Conservation (phyloP, 2,797 vertebrate species). For the Squalus acanthias region DNA sequence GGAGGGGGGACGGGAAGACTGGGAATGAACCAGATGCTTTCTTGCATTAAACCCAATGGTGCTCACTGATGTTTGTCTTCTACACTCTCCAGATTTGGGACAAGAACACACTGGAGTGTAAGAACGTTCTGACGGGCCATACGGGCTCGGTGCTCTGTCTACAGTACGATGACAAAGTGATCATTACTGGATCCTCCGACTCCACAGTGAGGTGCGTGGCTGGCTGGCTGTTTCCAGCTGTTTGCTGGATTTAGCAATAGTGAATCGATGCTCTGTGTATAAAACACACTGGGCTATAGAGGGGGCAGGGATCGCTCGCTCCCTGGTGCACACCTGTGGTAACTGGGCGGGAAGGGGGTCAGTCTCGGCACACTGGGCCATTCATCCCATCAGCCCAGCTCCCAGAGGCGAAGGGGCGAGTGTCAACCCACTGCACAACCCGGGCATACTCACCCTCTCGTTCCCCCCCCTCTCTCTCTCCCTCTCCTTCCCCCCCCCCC, state of each 20-base stretch:
- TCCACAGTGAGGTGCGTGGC: conserved; percentile 65
- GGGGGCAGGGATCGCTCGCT: neutral
- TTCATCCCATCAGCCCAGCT: neutral
- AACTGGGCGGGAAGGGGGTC: too few relatives aligned
- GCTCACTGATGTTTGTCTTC: neutral
- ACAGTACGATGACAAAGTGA: conserved; percentile 70
- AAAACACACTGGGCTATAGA: neutral
- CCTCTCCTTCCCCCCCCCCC: too few relatives aligned
- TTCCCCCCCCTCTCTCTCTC: too few relatives aligned
- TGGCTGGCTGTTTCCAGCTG: too few relatives aligned
- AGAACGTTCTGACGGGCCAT: conserved; percentile 69
- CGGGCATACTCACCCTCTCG: too few relatives aligned
- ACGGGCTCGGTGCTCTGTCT: conserved; percentile 72
- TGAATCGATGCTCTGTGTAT: too few relatives aligned
- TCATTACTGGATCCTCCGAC: conserved; percentile 71
- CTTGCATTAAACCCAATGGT: neutral
- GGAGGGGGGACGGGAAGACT: too few relatives aligned
- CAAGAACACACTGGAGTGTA: conserved; percentile 73
- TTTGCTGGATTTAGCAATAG: neutral
- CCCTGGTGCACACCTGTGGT: too few relatives aligned
- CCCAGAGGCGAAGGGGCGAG: neutral
- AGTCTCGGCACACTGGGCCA: too few relatives aligned
- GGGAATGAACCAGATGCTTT: neutral
- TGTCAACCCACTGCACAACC: neutral
- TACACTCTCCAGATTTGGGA: conserved; percentile 64